These are phyloP conservation scores for Zingel zingel DNA, from an alignment of 2,113 vertebrate species.

Conservation along the genomic window DNA sequence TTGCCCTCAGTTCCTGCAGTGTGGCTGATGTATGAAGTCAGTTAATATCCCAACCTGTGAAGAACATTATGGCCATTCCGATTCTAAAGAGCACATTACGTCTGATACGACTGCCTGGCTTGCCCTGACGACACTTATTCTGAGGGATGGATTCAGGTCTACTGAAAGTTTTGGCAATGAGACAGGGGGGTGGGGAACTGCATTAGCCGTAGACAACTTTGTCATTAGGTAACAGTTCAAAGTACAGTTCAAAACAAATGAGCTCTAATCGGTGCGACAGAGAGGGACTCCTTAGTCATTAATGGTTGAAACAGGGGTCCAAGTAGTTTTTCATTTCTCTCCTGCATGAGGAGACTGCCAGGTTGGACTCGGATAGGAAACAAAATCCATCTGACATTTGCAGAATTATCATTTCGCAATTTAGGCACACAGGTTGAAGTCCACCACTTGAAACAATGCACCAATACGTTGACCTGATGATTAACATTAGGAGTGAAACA, in stretches of 20 bases:
- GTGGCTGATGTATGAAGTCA: conserved; percentile 55
- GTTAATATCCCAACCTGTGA: conserved; percentile 40
- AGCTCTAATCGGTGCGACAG: conserved; percentile 23
- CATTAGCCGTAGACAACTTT: conserved; percentile 45
- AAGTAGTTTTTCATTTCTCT: conserved; percentile 46
- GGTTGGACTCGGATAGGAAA: neutral
- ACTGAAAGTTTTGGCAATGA: conserved; percentile 49
- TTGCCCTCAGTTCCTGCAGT: conserved; percentile 5
- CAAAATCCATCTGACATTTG: neutral
- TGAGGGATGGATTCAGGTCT: conserved; percentile 56
- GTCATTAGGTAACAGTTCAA: conserved; percentile 41
- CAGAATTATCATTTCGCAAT: neutral
- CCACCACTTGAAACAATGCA: no score
- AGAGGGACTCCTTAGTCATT: conserved; percentile 27
- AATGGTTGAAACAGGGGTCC: conserved; percentile 46
- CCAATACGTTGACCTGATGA: neutral
- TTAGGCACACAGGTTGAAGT: neutral
- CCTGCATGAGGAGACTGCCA: neutral
- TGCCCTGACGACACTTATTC: conserved; percentile 20
- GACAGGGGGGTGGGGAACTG: neutral
- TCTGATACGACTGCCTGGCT: conserved; percentile 21
- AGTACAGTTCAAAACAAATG: conserved; percentile 42
- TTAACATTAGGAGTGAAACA: neutral
- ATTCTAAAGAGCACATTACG: conserved; percentile 57
- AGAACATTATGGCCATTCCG: conserved; percentile 39